Conservation (phyloP, 2,888 invertebrate species). For the Eupithecia tripunctaria region DNA sequence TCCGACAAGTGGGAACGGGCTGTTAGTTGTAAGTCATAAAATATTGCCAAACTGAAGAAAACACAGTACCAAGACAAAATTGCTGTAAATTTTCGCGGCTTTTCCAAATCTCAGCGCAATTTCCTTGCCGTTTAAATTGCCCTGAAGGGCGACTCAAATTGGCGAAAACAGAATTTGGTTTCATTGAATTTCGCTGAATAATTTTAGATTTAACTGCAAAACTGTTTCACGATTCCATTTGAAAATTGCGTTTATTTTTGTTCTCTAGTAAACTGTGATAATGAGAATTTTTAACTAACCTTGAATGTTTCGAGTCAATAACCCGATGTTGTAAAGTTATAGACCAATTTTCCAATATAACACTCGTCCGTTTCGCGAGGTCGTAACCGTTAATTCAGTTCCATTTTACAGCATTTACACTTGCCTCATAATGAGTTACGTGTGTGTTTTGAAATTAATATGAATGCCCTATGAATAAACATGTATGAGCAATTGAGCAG, state of each 20-base stretch:
- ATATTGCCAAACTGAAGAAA: not conserved
- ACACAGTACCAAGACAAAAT: not conserved
- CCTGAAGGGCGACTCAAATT: slow-evolving; percentile 12
- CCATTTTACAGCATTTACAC: slow-evolving; percentile 46
- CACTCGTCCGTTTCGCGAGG: slow-evolving; percentile 45
- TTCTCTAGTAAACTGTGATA: not conserved
- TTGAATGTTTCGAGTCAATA: slow-evolving; percentile 7
- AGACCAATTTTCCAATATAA: slow-evolving; percentile 59
- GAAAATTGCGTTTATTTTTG: not conserved
- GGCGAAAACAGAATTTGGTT: slow-evolving; percentile 17
- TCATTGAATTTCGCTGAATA: slow-evolving; percentile 5
- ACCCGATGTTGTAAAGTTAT: slow-evolving; percentile 5
- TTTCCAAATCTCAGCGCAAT: slow-evolving; percentile 4
- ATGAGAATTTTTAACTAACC: not conserved
- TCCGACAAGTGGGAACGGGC: too few relatives aligned
- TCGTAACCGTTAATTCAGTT: slow-evolving; percentile 35
- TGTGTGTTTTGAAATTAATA: slow-evolving; percentile 50
- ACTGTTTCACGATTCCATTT: slow-evolving; percentile 21
- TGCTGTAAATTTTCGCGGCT: not conserved
- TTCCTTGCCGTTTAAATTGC: slow-evolving; percentile 7
- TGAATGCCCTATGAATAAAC: slow-evolving; percentile 49
- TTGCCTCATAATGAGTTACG: slow-evolving; percentile 44
- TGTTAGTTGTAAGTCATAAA: not conserved
- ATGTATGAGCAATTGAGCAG: slow-evolving; percentile 44
- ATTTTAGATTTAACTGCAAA: slow-evolving; percentile 9